Conservation (phyloP, 2,888 invertebrate species). For the Meteorus cinctellus region DNA sequence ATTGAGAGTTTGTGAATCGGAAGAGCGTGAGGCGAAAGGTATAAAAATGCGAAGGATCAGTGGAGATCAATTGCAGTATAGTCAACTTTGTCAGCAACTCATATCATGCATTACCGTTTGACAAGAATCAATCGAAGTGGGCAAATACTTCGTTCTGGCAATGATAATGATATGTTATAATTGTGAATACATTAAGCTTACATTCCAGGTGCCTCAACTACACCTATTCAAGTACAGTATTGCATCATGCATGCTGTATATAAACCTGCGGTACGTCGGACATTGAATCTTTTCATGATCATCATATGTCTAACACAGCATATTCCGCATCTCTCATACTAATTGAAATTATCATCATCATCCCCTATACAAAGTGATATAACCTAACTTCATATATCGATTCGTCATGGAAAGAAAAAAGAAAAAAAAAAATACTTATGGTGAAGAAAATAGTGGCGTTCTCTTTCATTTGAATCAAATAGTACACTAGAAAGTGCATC, state of each 20-base stretch:
- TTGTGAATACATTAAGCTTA: conserved; percentile 39
- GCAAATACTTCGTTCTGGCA: neutral
- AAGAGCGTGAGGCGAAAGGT: conserved; percentile 83
- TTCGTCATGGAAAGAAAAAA: neutral
- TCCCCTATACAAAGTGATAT: too few species aligned
- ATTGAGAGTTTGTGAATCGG: conserved; percentile 84
- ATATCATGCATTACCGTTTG: conserved; percentile 89
- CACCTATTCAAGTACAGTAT: conserved; percentile 62
- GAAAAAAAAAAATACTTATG: neutral
- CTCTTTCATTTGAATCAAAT: conserved; percentile 30
- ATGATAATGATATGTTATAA: conserved; percentile 8
- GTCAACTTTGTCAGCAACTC: conserved; percentile 89
- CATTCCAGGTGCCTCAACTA: conserved; percentile 52
- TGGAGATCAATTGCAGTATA: conserved; percentile 90
- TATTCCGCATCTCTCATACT: conserved; percentile 3
- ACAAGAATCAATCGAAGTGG: conserved; percentile 51
- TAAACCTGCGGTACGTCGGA: conserved; percentile 57
- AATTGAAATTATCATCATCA: neutral
- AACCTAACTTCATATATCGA: neutral
- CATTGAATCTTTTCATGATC: conserved; percentile 50
- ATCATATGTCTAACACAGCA: conserved; percentile 49
- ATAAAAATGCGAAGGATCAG: conserved; percentile 90
- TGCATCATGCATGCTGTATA: conserved; percentile 65
- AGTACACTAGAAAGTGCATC: conserved; percentile 26
- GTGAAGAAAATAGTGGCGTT: conserved; percentile 8